phyloP scores from a whole-genome alignment of 2,113 vertebrate species.

The Larimichthys polyactis region DNA sequence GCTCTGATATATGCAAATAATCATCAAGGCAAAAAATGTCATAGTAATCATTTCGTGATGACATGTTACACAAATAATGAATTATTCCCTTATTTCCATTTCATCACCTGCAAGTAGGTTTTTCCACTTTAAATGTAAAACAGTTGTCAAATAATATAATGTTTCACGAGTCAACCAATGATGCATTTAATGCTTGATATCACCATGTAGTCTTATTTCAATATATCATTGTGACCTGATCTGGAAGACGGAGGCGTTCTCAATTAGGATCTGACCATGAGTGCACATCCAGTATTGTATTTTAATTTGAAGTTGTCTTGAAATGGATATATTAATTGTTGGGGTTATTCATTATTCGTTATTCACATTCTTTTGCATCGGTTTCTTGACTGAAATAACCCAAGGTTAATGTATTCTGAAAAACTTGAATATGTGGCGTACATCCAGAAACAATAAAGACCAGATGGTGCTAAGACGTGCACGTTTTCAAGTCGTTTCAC shows the following conservation, averaged over 20 bases:
- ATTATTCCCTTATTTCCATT: constrained; percentile 18
- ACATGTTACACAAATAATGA: constrained; percentile 37
- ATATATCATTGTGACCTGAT: background rate
- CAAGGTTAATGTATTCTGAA: constrained; percentile 2
- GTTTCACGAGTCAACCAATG: background rate
- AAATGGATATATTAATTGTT: constrained; percentile 17
- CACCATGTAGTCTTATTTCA: constrained; percentile 18
- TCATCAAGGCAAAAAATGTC: constrained; percentile 17
- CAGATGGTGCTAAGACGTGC: constrained; percentile 43
- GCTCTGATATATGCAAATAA: constrained; percentile 22
- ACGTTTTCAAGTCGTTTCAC: constrained; percentile 18
- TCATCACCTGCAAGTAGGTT: constrained; percentile 13
- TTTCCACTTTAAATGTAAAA: constrained; percentile 55
- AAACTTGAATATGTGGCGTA: constrained; percentile 16
- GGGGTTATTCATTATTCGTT: constrained; percentile 1
- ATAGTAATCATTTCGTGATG: constrained; percentile 11
- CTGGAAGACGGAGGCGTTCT: background rate
- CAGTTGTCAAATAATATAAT: constrained; percentile 21
- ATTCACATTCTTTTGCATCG: background rate
- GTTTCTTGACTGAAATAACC: constrained; percentile 1
- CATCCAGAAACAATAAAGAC: constrained; percentile 47
- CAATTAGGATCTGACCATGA: background rate
- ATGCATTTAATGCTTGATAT: constrained; percentile 20
- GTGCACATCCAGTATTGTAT: background rate
- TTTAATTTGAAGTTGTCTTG: constrained; percentile 8